phyloP scores from a whole-genome alignment of 2,113 vertebrate genomes.

The Lasiurus borealis region DNA sequence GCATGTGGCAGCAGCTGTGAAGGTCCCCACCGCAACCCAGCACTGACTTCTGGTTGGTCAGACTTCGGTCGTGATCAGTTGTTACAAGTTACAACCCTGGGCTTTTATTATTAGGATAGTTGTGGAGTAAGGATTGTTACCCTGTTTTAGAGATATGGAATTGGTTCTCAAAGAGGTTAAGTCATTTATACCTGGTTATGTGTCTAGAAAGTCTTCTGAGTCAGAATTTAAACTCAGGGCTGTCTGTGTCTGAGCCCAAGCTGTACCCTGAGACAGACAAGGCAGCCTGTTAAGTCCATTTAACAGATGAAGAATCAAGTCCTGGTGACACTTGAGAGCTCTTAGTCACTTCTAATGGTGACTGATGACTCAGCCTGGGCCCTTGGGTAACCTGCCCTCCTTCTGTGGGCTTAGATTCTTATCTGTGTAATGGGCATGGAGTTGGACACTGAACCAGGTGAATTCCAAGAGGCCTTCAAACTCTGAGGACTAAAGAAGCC shows the following conservation, averaged over 20 bases:
- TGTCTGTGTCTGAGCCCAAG: not conserved
- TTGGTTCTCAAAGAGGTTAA: not conserved
- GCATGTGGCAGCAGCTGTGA: too few species aligned
- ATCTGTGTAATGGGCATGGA: not conserved
- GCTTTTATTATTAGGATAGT: not conserved
- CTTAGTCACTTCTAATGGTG: not conserved
- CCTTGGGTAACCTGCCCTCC: not conserved
- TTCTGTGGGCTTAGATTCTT: not conserved
- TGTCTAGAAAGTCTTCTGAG: not conserved
- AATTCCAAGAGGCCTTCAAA: not conserved
- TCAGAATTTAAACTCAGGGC: conserved; percentile 8
- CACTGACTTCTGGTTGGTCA: too few species aligned
- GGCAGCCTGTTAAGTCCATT: not conserved
- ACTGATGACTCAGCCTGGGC: not conserved
- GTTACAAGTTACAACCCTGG: too few species aligned
- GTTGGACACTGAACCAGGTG: not conserved
- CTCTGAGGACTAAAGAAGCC: not conserved
- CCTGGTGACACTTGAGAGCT: not conserved
- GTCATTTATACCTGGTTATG: not conserved
- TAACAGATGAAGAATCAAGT: not conserved
- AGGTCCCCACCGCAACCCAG: too few species aligned
- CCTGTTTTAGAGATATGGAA: not conserved
- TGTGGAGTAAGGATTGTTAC: not conserved
- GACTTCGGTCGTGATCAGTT: too few species aligned
- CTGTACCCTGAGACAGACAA: not conserved